phyloP scores from a whole-genome alignment of 2,113 vertebrate genomes.

The Triplophysa siluroides region DNA sequence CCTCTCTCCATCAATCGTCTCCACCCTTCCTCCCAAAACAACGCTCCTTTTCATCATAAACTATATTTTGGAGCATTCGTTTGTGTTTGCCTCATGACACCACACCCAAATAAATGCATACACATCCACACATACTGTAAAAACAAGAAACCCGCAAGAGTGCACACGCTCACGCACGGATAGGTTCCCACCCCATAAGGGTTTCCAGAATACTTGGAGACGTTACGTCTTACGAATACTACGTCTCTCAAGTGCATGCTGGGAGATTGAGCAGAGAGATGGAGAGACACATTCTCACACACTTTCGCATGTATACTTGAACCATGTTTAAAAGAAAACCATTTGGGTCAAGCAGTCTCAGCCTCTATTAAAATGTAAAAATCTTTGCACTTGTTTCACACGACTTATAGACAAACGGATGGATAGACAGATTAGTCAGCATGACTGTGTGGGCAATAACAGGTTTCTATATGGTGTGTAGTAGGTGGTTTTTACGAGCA shows the following conservation, averaged over 20 bases:
- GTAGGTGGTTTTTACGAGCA: slow-evolving; percentile 25
- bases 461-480: background rate
- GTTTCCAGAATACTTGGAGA: slow-evolving; percentile 47
- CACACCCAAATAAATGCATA: slow-evolving; percentile 25
- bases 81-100: background rate
- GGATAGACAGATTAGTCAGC: slow-evolving; percentile 1
- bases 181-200: slow-evolving; percentile 12
- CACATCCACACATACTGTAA: background rate
- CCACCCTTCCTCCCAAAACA: slow-evolving; percentile 12
- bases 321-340: background rate
- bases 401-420: background rate
- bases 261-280: slow-evolving; percentile 43
- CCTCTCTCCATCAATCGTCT: slow-evolving; percentile 9
- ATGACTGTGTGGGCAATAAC: slow-evolving; percentile 23
- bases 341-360: background rate
- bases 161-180: slow-evolving; percentile 15
- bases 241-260: slow-evolving; percentile 49
- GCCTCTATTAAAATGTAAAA: background rate
- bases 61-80: background rate
- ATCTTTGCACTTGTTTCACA: background rate
- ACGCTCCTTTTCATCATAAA: background rate
- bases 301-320: slow-evolving; percentile 32
- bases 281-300: background rate
- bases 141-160: slow-evolving; percentile 6
- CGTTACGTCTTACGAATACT: slow-evolving; percentile 45